These are phyloP conservation scores for Leptonema lineaticorne DNA, from an alignment of 1,140 invertebrate genomes.

Conservation along the genomic window DNA sequence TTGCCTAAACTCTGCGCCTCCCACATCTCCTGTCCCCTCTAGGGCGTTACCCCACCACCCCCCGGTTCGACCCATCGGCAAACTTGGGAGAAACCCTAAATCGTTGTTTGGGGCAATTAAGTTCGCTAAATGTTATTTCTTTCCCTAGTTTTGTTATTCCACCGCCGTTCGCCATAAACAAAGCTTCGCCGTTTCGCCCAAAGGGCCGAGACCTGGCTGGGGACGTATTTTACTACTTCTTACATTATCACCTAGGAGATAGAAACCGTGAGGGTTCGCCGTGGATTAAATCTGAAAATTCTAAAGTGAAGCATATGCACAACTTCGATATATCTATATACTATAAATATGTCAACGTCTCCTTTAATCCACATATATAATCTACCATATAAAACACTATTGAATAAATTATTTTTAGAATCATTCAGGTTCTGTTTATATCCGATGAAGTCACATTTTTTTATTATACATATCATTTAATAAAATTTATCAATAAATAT, in stretches of 20 bases:
- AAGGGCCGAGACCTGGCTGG: slow-evolving; percentile 15
- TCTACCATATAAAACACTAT: no score
- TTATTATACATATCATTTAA: no score
- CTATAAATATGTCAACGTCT: no score
- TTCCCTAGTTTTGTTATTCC: slow-evolving; percentile 41
- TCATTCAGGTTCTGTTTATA: no score
- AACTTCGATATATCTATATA: no score
- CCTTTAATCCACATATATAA: no score
- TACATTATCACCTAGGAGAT: slow-evolving; percentile 24
- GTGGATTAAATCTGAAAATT: slow-evolving; percentile 16
- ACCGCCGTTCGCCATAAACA: slow-evolving; percentile 40
- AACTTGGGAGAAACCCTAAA: slow-evolving; percentile 35
- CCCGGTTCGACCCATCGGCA: not conserved
- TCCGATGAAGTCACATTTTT: no score
- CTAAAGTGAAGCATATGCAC: not conserved
- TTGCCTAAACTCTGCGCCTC: not conserved
- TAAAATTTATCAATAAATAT: no score
- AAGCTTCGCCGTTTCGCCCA: slow-evolving; percentile 34
- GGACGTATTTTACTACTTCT: slow-evolving; percentile 23
- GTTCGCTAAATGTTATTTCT: slow-evolving; percentile 43
- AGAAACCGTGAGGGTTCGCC: not conserved
- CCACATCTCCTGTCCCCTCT: not conserved
- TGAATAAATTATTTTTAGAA: no score
- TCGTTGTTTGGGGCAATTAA: slow-evolving; percentile 42
- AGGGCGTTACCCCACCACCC: not conserved